Conservation (phyloP, 2,797 vertebrate genomes). For the Siniperca scherzeri region DNA sequence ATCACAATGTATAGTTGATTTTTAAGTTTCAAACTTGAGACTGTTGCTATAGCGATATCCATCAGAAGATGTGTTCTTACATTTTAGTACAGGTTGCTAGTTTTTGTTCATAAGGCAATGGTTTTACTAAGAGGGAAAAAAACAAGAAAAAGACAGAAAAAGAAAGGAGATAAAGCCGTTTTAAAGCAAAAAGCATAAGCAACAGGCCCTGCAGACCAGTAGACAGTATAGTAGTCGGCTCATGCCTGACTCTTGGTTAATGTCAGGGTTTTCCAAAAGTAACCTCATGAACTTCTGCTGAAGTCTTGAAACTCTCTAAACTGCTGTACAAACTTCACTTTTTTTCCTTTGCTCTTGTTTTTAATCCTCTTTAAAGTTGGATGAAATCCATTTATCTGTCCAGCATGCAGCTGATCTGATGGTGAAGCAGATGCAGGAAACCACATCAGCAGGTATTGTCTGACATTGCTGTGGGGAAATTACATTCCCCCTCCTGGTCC, state of each 20-base stretch:
- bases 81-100: not conserved
- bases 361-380: slow-evolving; percentile 54
- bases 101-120: not conserved
- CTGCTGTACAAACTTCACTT: slow-evolving; percentile 8
- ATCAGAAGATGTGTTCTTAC: not conserved
- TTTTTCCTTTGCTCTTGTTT: slow-evolving; percentile 2
- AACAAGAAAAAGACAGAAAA: not conserved
- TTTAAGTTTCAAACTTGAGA: not conserved
- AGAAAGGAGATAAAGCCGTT: not conserved
- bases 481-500: slow-evolving; percentile 44
- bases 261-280: not conserved
- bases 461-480: slow-evolving; percentile 64
- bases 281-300: not conserved
- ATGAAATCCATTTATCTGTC: slow-evolving; percentile 39
- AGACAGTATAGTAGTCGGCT: not conserved
- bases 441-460: slow-evolving; percentile 47
- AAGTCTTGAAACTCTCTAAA: slow-evolving; percentile 1
- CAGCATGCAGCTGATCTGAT: not conserved
- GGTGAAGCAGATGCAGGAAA: slow-evolving; percentile 44
- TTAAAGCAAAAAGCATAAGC: not conserved
- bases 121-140: not conserved
- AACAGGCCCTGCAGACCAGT: not conserved
- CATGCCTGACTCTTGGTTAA: too few relatives aligned
- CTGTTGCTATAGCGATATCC: not conserved
- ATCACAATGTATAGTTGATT: not conserved